phyloP scores from a whole-genome alignment of 2,113 vertebrate genomes.

The Halcyon senegalensis region DNA sequence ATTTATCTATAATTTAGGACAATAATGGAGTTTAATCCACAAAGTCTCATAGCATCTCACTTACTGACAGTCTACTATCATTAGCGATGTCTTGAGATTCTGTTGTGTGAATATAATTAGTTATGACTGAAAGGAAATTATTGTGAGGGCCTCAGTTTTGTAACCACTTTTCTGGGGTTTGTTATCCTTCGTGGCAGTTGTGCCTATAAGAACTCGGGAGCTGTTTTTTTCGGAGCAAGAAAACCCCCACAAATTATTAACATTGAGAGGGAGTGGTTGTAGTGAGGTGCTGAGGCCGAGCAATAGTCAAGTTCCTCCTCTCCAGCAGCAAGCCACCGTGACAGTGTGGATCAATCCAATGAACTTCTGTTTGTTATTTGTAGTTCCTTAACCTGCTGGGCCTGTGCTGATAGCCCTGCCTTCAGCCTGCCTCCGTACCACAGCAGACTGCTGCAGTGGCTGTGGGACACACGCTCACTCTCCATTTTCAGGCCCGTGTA shows the following conservation, averaged over 20 bases:
- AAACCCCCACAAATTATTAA: background rate
- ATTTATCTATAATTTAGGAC: constrained; percentile 39
- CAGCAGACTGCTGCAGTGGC: background rate
- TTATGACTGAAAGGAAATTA: constrained; percentile 20
- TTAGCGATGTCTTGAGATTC: background rate
- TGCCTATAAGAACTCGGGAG: background rate
- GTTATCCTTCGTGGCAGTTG: background rate
- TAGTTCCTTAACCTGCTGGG: background rate
- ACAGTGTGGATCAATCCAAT: background rate
- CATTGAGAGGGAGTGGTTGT: accelerated
- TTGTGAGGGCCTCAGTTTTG: background rate
- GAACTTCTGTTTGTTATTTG: background rate
- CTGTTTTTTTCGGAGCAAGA: background rate
- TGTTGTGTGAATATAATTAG: background rate
- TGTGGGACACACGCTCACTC: too few relatives aligned
- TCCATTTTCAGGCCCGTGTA: background rate
- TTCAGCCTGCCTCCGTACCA: accelerated
- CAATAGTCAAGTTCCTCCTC: background rate
- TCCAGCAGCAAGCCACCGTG: background rate
- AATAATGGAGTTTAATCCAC: constrained; percentile 37
- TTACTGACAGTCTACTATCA: background rate
- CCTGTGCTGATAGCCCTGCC: background rate
- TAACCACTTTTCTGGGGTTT: background rate
- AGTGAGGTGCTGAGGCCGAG: background rate
- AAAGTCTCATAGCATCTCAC: background rate